Percentiles rank a stretch among this genome's conserved stretches.
Evolutionary conservation across 2,888 invertebrate species (phyloP).

Genomic region (Nomada goodeniana): DNA sequence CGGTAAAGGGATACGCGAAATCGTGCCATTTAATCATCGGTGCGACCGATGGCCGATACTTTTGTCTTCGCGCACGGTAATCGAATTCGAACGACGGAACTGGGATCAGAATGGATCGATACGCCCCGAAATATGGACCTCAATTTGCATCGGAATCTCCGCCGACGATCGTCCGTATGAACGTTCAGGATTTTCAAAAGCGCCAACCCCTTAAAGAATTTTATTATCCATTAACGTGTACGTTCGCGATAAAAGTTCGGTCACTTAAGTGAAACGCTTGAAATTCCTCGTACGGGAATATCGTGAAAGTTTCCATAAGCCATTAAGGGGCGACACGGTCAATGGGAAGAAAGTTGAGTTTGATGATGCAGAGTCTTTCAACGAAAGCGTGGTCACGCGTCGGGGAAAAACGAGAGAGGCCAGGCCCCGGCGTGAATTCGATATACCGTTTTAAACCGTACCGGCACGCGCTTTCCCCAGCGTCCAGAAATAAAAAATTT

Average conservation of each 20-base stretch:
- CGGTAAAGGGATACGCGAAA: slow-evolving; percentile 31
- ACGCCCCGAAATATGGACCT: slow-evolving; percentile 2
- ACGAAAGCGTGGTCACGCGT: slow-evolving; percentile 11
- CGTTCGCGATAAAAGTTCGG: slow-evolving; percentile 38
- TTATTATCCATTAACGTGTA: slow-evolving; percentile 47
- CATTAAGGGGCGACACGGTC: slow-evolving; percentile 47
- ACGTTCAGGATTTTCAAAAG: slow-evolving; percentile 23
- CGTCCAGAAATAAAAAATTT: slow-evolving; percentile 55
- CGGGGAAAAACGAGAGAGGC: neutral
- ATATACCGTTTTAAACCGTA: slow-evolving; percentile 40
- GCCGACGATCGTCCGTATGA: neutral
- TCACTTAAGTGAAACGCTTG: slow-evolving; percentile 35
- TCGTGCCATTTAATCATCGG: slow-evolving; percentile 40
- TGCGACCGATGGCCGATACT: neutral
- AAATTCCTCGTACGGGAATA: slow-evolving; percentile 48
- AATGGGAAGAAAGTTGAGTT: slow-evolving; percentile 52
- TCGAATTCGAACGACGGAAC: slow-evolving; percentile 14
- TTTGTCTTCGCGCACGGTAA: slow-evolving; percentile 28
- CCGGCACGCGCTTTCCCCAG: neutral
- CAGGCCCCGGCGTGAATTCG: slow-evolving; percentile 25
- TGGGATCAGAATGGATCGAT: slow-evolving; percentile 11
- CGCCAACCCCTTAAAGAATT: neutral
- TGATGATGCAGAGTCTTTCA: slow-evolving; percentile 36
- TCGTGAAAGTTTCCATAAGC: slow-evolving; percentile 57
- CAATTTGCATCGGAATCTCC: slow-evolving; percentile 8